Percentiles rank a stretch among this genome's conserved stretches.
Conservation (phyloP, 2,888 invertebrate genomes). For the Oconnorella tubifera region DNA sequence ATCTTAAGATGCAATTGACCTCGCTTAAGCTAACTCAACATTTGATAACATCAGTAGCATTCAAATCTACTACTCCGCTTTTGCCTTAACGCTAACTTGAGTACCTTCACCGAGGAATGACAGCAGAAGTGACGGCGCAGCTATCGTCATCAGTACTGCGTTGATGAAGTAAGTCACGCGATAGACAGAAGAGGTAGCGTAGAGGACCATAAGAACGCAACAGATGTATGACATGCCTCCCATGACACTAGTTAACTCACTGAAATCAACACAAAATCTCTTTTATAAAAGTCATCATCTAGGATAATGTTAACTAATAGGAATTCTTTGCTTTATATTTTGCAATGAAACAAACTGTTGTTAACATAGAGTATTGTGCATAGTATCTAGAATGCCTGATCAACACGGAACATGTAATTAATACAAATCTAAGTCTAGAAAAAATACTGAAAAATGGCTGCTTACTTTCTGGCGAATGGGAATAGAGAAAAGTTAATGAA, state of each 20-base stretch:
- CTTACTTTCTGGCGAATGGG: constrained; percentile 24
- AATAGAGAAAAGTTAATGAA: constrained; percentile 24
- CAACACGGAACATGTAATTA: too few species aligned
- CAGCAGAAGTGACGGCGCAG: constrained; percentile 13
- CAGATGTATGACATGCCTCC: constrained; percentile 25
- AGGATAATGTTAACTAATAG: neutral
- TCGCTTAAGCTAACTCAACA: neutral
- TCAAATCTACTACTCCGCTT: too few species aligned
- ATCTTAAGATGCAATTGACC: neutral
- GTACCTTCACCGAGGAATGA: too few species aligned
- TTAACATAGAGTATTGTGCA: too few species aligned
- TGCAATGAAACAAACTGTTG: too few species aligned
- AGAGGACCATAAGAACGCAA: constrained; percentile 27
- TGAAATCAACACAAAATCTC: too few species aligned
- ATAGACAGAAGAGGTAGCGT: constrained; percentile 23
- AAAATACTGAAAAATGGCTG: too few species aligned
- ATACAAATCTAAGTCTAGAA: too few species aligned
- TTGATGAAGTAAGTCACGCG: constrained; percentile 28
- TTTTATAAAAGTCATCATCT: neutral
- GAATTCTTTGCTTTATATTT: too few species aligned
- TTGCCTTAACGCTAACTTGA: too few species aligned
- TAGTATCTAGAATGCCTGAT: too few species aligned
- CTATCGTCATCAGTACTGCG: constrained; percentile 23
- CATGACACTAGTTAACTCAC: constrained; percentile 21
- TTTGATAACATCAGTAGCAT: neutral